Conservation (phyloP, 2,888 invertebrate species). For the Rotaria macrura region DNA sequence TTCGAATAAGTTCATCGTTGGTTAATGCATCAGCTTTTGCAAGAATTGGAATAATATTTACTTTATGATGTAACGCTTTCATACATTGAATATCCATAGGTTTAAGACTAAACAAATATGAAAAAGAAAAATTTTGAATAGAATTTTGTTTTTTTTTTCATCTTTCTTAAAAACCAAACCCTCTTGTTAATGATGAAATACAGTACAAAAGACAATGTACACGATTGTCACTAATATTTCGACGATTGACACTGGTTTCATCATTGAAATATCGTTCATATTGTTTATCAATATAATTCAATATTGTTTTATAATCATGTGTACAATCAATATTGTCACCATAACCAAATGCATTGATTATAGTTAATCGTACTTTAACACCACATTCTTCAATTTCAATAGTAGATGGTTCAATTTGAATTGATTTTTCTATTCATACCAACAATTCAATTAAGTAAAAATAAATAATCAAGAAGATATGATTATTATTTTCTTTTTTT, state of each 20-base stretch:
- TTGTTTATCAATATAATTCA: conserved; percentile 91
- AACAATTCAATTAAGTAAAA: too few species aligned
- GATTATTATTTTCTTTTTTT: too few species aligned
- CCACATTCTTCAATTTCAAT: conserved; percentile 51
- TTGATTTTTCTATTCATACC: conserved; percentile 43
- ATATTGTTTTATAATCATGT: conserved; percentile 71
- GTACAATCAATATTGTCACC: conserved; percentile 47
- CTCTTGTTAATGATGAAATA: conserved; percentile 46
- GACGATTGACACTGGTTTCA: conserved; percentile 84
- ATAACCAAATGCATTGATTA: conserved; percentile 50
- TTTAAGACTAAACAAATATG: conserved; percentile 43
- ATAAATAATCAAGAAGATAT: too few species aligned
- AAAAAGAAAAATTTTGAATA: too few species aligned
- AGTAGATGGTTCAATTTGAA: conserved; percentile 49
- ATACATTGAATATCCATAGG: conserved; percentile 47
- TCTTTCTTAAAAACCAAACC: background rate
- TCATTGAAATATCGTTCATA: conserved; percentile 60
- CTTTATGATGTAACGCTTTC: conserved; percentile 48
- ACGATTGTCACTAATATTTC: conserved; percentile 88
- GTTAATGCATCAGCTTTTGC: conserved; percentile 50
- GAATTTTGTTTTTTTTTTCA: background rate
- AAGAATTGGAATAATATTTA: conserved; percentile 50
- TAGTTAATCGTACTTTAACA: conserved; percentile 47
- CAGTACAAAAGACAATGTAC: conserved; percentile 70
- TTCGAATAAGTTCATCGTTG: conserved; percentile 41